A percentile compares a stretch with the other conserved stretches of the same genome.
Evolutionary conservation across 2,797 vertebrate genomes (phyloP).

Genomic region (Anableps anableps): DNA sequence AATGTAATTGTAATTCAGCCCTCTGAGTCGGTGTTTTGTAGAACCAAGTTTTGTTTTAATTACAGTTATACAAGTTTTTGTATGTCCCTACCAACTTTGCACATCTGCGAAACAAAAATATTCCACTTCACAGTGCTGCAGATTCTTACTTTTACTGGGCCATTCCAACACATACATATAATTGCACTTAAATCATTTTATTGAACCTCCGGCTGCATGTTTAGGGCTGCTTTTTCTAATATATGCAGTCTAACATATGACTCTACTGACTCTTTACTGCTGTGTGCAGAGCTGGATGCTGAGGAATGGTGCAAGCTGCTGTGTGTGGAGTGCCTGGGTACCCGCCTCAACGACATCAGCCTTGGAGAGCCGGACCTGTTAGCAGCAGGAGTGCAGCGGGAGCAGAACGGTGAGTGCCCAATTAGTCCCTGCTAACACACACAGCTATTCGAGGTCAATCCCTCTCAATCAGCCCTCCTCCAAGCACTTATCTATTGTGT

Average conservation of each 20-base stretch:
- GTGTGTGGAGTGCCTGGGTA: conserved; percentile 95
- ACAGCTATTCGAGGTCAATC: conserved; percentile 70
- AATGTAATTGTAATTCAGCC: background rate
- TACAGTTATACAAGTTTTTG: background rate
- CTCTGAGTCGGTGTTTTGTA: background rate
- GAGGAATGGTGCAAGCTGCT: conserved; percentile 99
- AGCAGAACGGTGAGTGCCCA: conserved; percentile 92
- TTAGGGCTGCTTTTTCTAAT: background rate
- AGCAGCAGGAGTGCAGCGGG: conserved; percentile 96
- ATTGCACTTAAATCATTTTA: too few relatives aligned
- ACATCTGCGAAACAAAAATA: background rate
- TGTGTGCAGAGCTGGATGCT: conserved; percentile 91
- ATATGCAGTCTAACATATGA: background rate
- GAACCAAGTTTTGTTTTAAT: background rate
- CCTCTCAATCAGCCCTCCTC: conserved; percentile 52
- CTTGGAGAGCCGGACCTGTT: conserved; percentile 98
- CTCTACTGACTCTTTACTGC: conserved; percentile 10
- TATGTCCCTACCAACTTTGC: background rate
- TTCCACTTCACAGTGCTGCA: background rate
- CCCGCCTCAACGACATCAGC: conserved; percentile 96
- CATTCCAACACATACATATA: background rate
- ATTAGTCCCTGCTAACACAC: conserved; percentile 74
- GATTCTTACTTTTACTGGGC: background rate
- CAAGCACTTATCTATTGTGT: conserved; percentile 43
- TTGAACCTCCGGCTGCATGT: too few relatives aligned